Conservation (phyloP, 2,797 vertebrate species). For the Muscicapa striata region DNA sequence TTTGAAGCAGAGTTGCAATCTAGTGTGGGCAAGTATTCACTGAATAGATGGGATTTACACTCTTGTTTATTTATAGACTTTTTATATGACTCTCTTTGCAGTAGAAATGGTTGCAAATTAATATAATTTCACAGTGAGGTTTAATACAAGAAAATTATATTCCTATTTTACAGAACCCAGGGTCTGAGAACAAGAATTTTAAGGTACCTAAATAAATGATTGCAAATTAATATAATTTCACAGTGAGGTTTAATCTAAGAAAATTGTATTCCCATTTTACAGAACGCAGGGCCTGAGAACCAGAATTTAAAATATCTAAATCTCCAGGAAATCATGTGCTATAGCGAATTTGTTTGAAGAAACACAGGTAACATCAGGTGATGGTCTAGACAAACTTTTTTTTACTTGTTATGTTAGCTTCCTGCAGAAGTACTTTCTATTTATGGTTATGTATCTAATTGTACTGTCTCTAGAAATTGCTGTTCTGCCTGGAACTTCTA, state of each 20-base stretch:
- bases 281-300: neutral
- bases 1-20: conserved; percentile 30
- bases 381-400: neutral
- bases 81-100: neutral
- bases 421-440: neutral
- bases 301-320: neutral
- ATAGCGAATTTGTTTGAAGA: neutral
- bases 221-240: conserved; percentile 16
- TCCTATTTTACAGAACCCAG: neutral
- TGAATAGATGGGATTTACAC: conserved; percentile 27
- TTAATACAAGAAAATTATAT: neutral
- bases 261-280: neutral
- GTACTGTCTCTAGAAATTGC: neutral
- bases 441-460: neutral
- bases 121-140: neutral
- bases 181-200: neutral
- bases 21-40: conserved; percentile 48
- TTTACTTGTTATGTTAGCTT: neutral
- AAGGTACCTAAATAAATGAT: neutral
- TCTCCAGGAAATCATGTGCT: neutral
- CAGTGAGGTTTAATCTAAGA: neutral
- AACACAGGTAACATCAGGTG: neutral
- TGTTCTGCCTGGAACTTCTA: neutral
- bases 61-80: conserved; percentile 50
- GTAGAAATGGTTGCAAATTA: conserved; percentile 7